phyloP scores from a whole-genome alignment of 2,113 vertebrate species.

The Pituophis catenifer region DNA sequence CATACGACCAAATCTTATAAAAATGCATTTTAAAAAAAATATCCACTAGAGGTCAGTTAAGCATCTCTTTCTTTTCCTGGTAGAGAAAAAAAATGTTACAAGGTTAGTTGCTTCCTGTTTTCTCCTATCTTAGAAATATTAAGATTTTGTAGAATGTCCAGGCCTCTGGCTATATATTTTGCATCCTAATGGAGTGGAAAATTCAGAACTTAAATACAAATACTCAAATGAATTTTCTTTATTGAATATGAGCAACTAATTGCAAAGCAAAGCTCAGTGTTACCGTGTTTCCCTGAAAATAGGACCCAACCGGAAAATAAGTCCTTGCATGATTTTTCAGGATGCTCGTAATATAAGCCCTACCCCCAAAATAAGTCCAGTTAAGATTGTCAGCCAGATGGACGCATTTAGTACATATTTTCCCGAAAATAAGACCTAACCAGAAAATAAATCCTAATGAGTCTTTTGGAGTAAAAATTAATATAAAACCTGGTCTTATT shows the following conservation, averaged over 20 bases:
- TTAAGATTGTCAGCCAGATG: too few relatives aligned
- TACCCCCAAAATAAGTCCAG: too few relatives aligned
- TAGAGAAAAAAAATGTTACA: neutral
- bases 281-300: too few relatives aligned
- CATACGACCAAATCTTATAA: neutral
- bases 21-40: neutral
- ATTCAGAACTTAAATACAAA: neutral
- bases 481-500: too few relatives aligned
- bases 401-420: too few relatives aligned
- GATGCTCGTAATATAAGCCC: too few relatives aligned
- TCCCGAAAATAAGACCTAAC: too few relatives aligned
- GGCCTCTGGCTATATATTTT: neutral
- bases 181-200: neutral
- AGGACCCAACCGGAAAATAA: too few relatives aligned
- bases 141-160: neutral
- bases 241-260: neutral
- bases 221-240: neutral
- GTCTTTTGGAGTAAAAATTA: too few relatives aligned
- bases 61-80: neutral
- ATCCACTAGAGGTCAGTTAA: slow-evolving; percentile 26
- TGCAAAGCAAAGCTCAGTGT: neutral
- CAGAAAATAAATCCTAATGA: too few relatives aligned
- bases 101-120: neutral
- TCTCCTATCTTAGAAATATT: neutral
- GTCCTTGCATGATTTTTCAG: too few relatives aligned